Base-by-base conservation (phyloP, 2,113 vertebrate genomes). In the Tauraco erythrolophus region DNA sequence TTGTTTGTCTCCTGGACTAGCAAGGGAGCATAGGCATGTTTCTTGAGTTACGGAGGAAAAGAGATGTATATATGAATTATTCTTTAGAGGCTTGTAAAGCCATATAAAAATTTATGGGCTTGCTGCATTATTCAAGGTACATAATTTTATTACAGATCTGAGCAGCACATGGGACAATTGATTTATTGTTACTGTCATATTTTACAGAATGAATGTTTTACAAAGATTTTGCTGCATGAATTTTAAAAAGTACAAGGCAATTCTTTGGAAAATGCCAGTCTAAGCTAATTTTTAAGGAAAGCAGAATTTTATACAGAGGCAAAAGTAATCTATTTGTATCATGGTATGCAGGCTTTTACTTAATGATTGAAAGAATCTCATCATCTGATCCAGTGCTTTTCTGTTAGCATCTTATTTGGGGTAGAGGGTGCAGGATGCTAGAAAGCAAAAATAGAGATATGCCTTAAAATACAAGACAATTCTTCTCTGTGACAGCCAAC, bases 71-170 rank as follows among this genome's bases (percentile, higher is more conserved):
- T 51, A 21, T 77, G 37, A 85, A 80, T 88, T 93, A 65, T 0
- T 1, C 78, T 88, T 37, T 51, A 88, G 70, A 77, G 80, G 75
- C 56, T 62, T 75, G 53, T 96, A 58, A 92, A 94, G 43, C 61
- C 25, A 37, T 45, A 53, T 39, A 76, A 82, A 90, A 94, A 79
- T 71, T 66, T 88, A 83, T 62, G 37, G 41, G 48, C 48, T 90
- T 90, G n/a, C 90, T 95, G 35, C 62, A 48, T 96, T 92, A 94
- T 84, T 88, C 88, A 93, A 90, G 61, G 50, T 90, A 80, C 50
- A 33, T 85, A 83, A 91, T 96, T 96, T 95, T 89, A 91, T 87
- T 92, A 48, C 43, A 58, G 66, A 88, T 57, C 71, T 62, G 43
- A 95, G 46, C 68, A 86, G 30, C 31, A 15, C 82, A 66, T 37